phyloP scores from a whole-genome alignment of 2,797 vertebrate species.

The Somateria mollissima region DNA sequence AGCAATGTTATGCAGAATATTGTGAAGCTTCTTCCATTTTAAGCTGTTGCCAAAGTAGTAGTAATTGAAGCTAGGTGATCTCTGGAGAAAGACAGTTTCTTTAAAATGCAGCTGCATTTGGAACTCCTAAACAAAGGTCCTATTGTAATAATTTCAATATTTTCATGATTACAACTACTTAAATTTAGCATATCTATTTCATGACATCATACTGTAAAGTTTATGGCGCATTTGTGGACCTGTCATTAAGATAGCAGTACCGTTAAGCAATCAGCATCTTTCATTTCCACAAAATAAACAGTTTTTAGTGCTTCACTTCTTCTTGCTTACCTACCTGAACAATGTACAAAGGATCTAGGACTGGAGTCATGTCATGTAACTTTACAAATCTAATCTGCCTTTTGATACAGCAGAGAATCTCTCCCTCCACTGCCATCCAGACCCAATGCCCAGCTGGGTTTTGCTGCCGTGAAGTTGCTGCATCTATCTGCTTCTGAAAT shows the following conservation, averaged over 20 bases:
- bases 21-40: not conserved
- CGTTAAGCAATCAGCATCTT: not conserved
- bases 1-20: not conserved
- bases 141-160: not conserved
- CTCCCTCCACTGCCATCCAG: not conserved
- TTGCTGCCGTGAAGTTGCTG: not conserved
- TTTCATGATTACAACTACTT: not conserved
- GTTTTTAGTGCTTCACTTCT: not conserved
- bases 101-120: not conserved
- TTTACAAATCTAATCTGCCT: not conserved
- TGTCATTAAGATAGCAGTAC: not conserved
- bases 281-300: not conserved
- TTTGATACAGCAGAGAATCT: not conserved
- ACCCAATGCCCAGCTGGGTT: not conserved
- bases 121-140: not conserved
- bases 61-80: not conserved
- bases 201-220: not conserved
- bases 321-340: not conserved
- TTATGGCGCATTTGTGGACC: not conserved
- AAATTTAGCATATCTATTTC: not conserved
- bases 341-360: not conserved
- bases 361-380: not conserved
- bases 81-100: not conserved
- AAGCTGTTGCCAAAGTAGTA: not conserved
- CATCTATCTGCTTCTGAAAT: not conserved